A percentile compares a stretch with the other conserved stretches of the same genome.
These are phyloP conservation scores for Poecilobothrus nobilitatus DNA, from an alignment of 2,888 invertebrate genomes.

Conservation along the genomic window DNA sequence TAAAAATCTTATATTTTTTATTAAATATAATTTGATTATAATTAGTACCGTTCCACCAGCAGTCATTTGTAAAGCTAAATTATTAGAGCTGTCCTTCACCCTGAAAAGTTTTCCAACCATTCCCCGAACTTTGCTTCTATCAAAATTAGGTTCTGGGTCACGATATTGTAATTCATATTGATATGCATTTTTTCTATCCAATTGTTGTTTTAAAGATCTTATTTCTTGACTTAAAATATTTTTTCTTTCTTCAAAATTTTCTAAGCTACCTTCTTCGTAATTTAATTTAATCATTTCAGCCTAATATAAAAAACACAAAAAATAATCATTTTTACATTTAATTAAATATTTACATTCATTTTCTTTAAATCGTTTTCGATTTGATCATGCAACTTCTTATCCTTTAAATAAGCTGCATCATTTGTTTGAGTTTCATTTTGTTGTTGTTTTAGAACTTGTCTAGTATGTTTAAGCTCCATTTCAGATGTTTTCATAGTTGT, in stretches of 20 bases:
- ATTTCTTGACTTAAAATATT: constrained; percentile 50
- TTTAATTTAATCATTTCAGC: constrained; percentile 47
- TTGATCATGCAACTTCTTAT: constrained; percentile 50
- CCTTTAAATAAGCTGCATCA: constrained; percentile 57
- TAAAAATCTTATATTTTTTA: neutral
- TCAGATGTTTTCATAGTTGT: constrained; percentile 70
- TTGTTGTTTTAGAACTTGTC: constrained; percentile 55
- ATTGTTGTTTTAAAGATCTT: constrained; percentile 42
- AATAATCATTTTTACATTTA: neutral
- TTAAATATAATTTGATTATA: neutral
- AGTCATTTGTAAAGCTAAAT: constrained; percentile 74
- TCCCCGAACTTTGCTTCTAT: constrained; percentile 60
- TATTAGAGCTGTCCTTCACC: constrained; percentile 59
- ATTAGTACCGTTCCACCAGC: constrained; percentile 71
- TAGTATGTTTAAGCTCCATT: constrained; percentile 62
- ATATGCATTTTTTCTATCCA: constrained; percentile 35
- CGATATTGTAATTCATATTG: constrained; percentile 57
- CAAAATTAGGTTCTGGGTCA: constrained; percentile 69
- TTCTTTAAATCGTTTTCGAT: constrained; percentile 51
- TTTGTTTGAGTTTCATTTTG: constrained; percentile 58
- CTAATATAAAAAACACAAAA: constrained; percentile 36
- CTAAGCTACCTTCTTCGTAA: constrained; percentile 55
- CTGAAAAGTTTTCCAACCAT: constrained; percentile 70
- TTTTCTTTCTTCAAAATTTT: constrained; percentile 47
- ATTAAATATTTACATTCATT: constrained; percentile 44